phyloP scores from a whole-genome alignment of 2,797 vertebrate genomes.

The Crypturellus tataupa region DNA sequence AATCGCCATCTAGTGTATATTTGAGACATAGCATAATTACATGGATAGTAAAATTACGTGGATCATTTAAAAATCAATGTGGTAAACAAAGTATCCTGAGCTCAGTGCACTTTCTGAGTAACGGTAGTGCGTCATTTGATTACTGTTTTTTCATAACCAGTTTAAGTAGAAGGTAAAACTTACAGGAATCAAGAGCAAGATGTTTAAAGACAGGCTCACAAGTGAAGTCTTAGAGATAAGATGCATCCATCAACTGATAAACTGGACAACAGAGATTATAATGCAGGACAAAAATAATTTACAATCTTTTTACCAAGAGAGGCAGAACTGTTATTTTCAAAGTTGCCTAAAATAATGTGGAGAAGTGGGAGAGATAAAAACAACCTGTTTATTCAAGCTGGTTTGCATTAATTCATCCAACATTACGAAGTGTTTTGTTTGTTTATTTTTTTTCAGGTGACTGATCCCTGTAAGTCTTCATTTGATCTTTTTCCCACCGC shows the following conservation, averaged over 20 bases:
- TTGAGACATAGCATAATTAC: slow-evolving; percentile 8
- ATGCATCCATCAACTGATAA: neutral
- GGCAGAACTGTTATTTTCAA: neutral
- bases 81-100: neutral
- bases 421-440: neutral
- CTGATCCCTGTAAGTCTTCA: neutral
- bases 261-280: neutral
- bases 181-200: neutral
- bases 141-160: neutral
- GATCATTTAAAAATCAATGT: neutral
- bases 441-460: slow-evolving; percentile 41
- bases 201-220: neutral
- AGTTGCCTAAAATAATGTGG: neutral
- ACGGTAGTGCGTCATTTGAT: neutral
- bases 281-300: neutral
- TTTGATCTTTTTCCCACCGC: neutral
- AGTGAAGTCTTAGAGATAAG: neutral
- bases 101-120: neutral
- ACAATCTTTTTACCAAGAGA: neutral
- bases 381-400: neutral
- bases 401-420: neutral
- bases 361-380: accelerated
- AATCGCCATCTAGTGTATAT: slow-evolving; percentile 50
- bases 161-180: neutral
- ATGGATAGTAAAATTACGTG: neutral